A percentile compares a stretch with the other conserved stretches of the same genome.
Evolutionary conservation across 2,113 vertebrate species (phyloP).

Genomic region (Megaceryle torquata): DNA sequence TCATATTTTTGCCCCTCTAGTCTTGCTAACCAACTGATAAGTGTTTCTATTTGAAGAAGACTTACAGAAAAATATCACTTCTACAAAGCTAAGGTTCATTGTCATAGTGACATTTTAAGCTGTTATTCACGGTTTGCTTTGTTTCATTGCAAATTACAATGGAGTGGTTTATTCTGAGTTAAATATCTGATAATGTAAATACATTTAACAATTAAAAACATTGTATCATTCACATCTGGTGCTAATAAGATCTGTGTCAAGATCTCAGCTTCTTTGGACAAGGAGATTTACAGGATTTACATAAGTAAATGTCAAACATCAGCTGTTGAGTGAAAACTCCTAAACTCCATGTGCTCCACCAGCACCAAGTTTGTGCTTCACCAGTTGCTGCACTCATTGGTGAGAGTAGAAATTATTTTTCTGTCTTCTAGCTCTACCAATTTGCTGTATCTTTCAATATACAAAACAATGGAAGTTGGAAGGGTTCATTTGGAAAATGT

Average conservation of each 20-base stretch:
- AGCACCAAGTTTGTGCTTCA: neutral
- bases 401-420: neutral
- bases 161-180: neutral
- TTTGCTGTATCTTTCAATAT: neutral
- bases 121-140: neutral
- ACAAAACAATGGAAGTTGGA: neutral
- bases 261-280: neutral
- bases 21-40: neutral
- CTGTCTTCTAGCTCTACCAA: neutral
- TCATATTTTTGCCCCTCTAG: neutral
- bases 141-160: neutral
- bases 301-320: neutral
- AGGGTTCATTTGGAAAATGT: neutral
- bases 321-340: neutral
- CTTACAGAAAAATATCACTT: neutral
- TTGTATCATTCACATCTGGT: rapidly evolving
- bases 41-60: neutral
- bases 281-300: neutral
- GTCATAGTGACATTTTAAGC: neutral
- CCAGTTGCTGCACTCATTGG: neutral
- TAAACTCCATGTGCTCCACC: neutral
- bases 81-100: neutral
- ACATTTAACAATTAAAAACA: neutral
- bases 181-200: neutral
- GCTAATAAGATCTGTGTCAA: neutral